Percentiles rank a stretch among this genome's conserved stretches.
These are phyloP conservation scores for Microcebus lehilahytsara DNA, from an alignment of 2,113 vertebrate species.

Conservation along the genomic window DNA sequence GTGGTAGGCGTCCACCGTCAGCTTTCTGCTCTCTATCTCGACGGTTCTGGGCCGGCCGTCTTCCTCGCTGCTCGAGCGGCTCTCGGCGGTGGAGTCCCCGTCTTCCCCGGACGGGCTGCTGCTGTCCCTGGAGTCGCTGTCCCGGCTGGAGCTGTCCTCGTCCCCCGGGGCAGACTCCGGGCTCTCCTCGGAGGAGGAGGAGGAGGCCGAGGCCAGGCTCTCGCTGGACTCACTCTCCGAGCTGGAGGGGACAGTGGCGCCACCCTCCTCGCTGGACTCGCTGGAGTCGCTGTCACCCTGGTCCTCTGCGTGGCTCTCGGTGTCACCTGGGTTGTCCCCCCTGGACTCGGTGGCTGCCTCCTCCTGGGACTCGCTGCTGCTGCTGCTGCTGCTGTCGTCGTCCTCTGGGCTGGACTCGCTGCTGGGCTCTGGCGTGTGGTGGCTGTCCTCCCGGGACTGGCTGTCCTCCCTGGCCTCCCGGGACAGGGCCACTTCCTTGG, in stretches of 20 bases:
- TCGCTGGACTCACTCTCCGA: slow-evolving; percentile 72
- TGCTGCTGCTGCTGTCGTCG: slow-evolving; percentile 53
- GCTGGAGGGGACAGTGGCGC: accelerated
- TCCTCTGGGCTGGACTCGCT: slow-evolving; percentile 73
- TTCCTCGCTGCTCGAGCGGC: slow-evolving; percentile 73
- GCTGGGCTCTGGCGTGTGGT: slow-evolving; percentile 12
- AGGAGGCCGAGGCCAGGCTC: slow-evolving; percentile 20
- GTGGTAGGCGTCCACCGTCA: slow-evolving; percentile 74
- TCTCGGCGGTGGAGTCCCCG: slow-evolving; percentile 73
- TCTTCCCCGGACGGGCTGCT: slow-evolving; percentile 66
- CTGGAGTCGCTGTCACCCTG: slow-evolving; percentile 66
- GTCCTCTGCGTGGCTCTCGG: not conserved
- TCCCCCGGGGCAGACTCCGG: slow-evolving; percentile 76
- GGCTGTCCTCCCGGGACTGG: slow-evolving; percentile 66
- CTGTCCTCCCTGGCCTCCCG: slow-evolving; percentile 55
- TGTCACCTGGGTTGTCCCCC: slow-evolving; percentile 65
- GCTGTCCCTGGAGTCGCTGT: slow-evolving; percentile 72
- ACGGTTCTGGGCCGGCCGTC: slow-evolving; percentile 60
- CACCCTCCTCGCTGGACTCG: slow-evolving; percentile 62
- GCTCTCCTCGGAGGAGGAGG: slow-evolving; percentile 70
- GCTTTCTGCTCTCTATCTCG: slow-evolving; percentile 69
- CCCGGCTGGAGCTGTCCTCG: slow-evolving; percentile 50
- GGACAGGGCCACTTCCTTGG: slow-evolving; percentile 50
- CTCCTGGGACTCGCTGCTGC: slow-evolving; percentile 65
- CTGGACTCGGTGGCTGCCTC: slow-evolving; percentile 46